phyloP scores from a whole-genome alignment of 2,113 vertebrate genomes.

The Oreotragus oreotragus region DNA sequence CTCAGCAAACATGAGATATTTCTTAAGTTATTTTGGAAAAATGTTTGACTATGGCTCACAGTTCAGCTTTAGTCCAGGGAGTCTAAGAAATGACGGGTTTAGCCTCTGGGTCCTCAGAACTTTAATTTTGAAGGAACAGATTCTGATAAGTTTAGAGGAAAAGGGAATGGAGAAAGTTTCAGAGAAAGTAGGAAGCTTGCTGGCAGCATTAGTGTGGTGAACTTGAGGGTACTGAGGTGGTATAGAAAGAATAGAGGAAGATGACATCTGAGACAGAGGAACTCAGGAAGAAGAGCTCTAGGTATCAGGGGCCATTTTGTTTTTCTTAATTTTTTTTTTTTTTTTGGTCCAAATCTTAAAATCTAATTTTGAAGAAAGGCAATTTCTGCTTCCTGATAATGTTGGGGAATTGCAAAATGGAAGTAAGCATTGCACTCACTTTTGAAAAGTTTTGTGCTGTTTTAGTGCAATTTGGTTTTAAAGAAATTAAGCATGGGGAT shows the following conservation, averaged over 20 bases:
- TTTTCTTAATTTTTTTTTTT: background rate
- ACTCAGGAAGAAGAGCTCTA: background rate
- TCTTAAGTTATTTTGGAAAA: background rate
- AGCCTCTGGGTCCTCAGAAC: background rate
- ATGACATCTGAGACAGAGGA: background rate
- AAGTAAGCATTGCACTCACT: background rate
- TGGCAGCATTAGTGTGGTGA: background rate
- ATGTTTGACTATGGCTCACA: background rate
- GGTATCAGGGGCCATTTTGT: background rate
- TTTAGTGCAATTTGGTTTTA: background rate
- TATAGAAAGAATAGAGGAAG: background rate
- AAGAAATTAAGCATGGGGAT: background rate
- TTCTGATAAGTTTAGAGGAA: background rate
- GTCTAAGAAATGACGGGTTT: background rate
- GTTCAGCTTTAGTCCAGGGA: background rate
- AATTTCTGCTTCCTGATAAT: background rate
- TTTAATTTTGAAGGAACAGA: background rate
- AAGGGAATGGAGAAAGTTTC: background rate
- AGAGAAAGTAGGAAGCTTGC: background rate
- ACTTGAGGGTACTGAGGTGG: background rate
- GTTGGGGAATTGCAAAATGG: background rate
- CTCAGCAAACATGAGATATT: background rate
- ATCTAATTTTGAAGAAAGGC: background rate
- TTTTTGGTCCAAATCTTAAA: background rate
- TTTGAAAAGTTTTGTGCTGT: background rate